A percentile compares a stretch with the other conserved stretches of the same genome.
Evolutionary conservation across 2,797 vertebrate genomes (phyloP).

Genomic region (Labeo calbasu): DNA sequence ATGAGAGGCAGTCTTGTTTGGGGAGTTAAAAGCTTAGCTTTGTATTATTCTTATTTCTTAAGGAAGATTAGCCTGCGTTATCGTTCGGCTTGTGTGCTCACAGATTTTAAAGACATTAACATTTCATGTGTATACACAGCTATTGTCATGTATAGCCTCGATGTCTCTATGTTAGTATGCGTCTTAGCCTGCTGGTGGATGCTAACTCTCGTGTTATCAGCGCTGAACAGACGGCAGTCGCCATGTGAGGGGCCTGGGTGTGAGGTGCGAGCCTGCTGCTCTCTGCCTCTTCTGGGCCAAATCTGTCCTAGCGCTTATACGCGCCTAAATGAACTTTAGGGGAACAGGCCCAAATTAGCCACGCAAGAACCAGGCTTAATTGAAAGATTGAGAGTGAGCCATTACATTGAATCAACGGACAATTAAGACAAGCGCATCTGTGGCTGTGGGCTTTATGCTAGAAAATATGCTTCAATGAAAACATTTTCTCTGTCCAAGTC

Average conservation of each 20-base stretch:
- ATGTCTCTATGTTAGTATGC: slow-evolving; percentile 67
- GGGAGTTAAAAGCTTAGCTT: slow-evolving; percentile 39
- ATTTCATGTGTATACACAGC: slow-evolving; percentile 69
- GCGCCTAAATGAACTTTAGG: slow-evolving; percentile 47
- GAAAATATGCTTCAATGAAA: slow-evolving; percentile 14
- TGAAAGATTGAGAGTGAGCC: slow-evolving; percentile 57
- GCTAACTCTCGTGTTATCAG: slow-evolving; percentile 73
- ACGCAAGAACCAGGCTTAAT: slow-evolving; percentile 68
- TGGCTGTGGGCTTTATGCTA: slow-evolving; percentile 59
- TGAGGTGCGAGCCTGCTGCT: slow-evolving; percentile 60
- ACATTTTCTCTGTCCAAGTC: not conserved
- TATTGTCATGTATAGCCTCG: slow-evolving; percentile 68
- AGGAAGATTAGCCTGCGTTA: slow-evolving; percentile 75
- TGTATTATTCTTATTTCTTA: slow-evolving; percentile 71
- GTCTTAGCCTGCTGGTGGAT: slow-evolving; percentile 57
- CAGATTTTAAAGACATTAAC: slow-evolving; percentile 74
- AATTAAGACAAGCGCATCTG: slow-evolving; percentile 71
- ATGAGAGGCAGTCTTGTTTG: slow-evolving; percentile 33
- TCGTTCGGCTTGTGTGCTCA: slow-evolving; percentile 67
- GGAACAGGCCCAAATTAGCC: slow-evolving; percentile 63
- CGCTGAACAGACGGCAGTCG: slow-evolving; percentile 71
- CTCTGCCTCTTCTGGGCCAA: slow-evolving; percentile 58
- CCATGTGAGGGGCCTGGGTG: slow-evolving; percentile 66
- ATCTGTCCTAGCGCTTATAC: slow-evolving; percentile 51
- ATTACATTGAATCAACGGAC: slow-evolving; percentile 65